Percentiles rank a stretch among this genome's conserved stretches.
These are phyloP conservation scores for Drosophila austrosaltans DNA, from an alignment of 2,888 invertebrate species.

Conservation along the genomic window DNA sequence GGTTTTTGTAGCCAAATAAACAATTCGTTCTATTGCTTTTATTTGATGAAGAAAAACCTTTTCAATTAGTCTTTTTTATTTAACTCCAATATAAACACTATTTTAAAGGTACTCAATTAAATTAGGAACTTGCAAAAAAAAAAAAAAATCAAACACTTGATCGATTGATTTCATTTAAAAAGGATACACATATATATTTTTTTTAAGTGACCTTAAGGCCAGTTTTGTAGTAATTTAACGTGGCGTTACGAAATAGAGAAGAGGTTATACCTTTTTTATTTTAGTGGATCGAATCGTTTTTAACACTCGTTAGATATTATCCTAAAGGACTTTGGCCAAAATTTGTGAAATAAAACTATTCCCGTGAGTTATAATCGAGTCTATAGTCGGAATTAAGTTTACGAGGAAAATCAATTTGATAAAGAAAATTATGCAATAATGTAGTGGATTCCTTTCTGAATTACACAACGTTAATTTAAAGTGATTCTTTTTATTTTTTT, in stretches of 20 bases:
- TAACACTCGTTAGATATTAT: background rate
- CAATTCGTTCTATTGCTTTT: constrained; percentile 32
- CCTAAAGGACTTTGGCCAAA: background rate
- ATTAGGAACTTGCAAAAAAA: constrained; percentile 17
- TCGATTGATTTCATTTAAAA: constrained; percentile 15
- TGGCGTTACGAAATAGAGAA: background rate
- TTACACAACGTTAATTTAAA: background rate
- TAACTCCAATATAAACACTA: constrained; percentile 77
- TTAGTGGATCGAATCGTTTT: background rate
- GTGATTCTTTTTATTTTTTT: background rate
- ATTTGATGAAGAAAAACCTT: constrained; percentile 42
- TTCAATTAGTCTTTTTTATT: constrained; percentile 80
- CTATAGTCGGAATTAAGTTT: background rate
- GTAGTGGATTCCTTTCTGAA: background rate
- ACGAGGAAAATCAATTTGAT: background rate
- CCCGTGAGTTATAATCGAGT: background rate
- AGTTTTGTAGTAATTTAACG: background rate
- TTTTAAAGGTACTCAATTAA: constrained; percentile 62
- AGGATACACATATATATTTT: background rate
- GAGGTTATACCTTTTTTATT: background rate
- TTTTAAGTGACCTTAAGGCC: constrained; percentile 8
- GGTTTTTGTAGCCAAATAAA: constrained; percentile 16
- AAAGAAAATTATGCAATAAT: background rate
- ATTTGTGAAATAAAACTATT: background rate
- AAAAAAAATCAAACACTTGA: constrained; percentile 7